Base-by-base conservation (phyloP, 2,113 vertebrate genomes). In the Lampris megalopsis region DNA sequence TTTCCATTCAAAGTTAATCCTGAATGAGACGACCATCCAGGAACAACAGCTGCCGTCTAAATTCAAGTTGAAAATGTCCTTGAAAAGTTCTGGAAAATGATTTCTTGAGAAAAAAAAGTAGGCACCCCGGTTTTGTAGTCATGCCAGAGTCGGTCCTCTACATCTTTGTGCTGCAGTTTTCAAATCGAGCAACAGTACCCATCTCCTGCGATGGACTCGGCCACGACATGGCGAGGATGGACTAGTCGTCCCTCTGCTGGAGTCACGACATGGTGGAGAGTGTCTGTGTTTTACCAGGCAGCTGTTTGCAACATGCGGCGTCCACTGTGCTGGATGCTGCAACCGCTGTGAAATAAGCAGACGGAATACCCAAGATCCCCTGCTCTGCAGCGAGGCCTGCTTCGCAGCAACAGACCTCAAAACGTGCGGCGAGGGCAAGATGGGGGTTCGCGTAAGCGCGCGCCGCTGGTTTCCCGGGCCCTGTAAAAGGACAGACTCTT, bases 281-380 rank as follows among this genome's bases (percentile, higher is more conserved):
- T 38, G 47, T 52, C 56, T 62, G 61, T 61, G 7, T 63, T 63
- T 70, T 63, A 66, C 47, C 72, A 42, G 37, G 63, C 73, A 67
- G 62, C 70, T 42, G 41, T 45, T 75, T 57, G 1, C 62, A 38
- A 9, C 40, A 63, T 37, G n/a, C 11, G 1, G 2, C 53, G 82
- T 74, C 71, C 66, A 40, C 71, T 38, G 41, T 75, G 64, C 58
- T 35, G 13, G 70, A 83, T 87, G 80, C 83, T 86, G 84, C 87
- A 85, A 83, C 72, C 73, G 58, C 50, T 54, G 67, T 68, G 81
- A 89, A 90, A 81, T 79, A 63, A 61, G 81, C 48, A 73, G 47
- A 49, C 11, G 0, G 80, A 70, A 81, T 77, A 80, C 81, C 79
- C 75, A 58, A 50, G 68, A 78, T 67, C 66, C 71, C 66, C 63